Base-by-base conservation (phyloP, 2,888 invertebrate species). In the Thyatira batis region DNA sequence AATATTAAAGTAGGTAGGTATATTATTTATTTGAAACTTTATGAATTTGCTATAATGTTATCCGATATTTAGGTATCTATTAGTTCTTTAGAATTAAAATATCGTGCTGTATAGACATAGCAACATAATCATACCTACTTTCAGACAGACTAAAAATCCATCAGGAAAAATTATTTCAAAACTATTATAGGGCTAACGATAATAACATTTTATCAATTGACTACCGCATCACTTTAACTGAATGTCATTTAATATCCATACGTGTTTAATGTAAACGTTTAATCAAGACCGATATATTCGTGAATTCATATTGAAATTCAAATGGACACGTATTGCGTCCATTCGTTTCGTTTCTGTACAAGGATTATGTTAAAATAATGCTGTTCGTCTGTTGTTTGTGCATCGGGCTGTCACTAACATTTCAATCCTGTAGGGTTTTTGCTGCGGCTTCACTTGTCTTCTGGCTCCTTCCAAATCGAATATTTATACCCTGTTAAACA, bases 341-440 rank as follows among this genome's bases (percentile, higher is more conserved):
- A 87, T 89, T 85, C 84, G 84, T 87, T 86, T 86, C 82, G 75
- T 84, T 73, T 75, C 84, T 83, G 71, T 81, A 88, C 90, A 89
- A 88, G 87, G 89, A 89, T 88, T 91, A 91, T 91, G 91, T 78
- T 90, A 91, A 90, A 89, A 89, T 87, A 88, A 87, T 88, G 70
- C 89, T 84, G 86, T 84, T 85, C 77, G 84, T 83, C 85, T 79
- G 83, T 84, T 89, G 87, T 87, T 87, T 88, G 89, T 90, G 91
- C 87, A 90, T 89, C 87, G 76, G 69, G 67, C 86, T 89, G 91
- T 89, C 92, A 87, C 85, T 89, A 86, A 90, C 91, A 86, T 89
- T 86, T 92, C 92, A 91, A 92, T 89, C 86, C 71, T 60, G 73
- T 76, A 80, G 81, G 79, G 85, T 89, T 91, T 89, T 90, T 90